A percentile compares a stretch with the other conserved stretches of the same genome.
phyloP scores from a whole-genome alignment of 2,888 invertebrate species.

The Seladonia tumulorum region DNA sequence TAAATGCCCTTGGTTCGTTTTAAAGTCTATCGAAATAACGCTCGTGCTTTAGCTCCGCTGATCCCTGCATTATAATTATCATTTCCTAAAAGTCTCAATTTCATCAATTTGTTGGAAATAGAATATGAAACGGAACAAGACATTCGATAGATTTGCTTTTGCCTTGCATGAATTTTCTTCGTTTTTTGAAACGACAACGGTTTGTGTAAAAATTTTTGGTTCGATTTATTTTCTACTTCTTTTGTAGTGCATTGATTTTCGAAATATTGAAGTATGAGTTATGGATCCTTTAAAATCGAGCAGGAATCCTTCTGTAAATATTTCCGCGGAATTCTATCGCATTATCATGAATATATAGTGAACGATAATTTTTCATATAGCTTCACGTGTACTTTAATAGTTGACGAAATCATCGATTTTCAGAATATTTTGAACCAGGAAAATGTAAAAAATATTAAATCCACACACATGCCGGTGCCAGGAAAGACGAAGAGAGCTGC shows the following conservation, averaged over 20 bases:
- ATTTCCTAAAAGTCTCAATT: not conserved
- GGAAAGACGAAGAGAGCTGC: constrained; percentile 82
- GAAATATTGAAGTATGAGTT: not conserved
- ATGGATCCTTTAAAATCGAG: not conserved
- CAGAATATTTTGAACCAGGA: constrained; percentile 80
- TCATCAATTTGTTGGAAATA: not conserved
- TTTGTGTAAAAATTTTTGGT: not conserved
- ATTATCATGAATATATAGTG: too few species aligned
- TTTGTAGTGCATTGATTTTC: not conserved
- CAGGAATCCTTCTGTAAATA: not conserved
- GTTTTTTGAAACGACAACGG: not conserved
- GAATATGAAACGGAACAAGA: not conserved
- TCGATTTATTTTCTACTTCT: not conserved
- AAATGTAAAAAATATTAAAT: constrained; percentile 77
- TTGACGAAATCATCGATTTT: constrained; percentile 41
- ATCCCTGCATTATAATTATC: not conserved
- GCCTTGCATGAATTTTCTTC: constrained; percentile 10
- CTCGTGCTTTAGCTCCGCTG: not conserved
- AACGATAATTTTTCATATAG: not conserved
- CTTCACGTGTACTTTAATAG: not conserved
- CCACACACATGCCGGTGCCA: constrained; percentile 58
- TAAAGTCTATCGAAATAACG: constrained; percentile 24
- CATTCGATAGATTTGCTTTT: not conserved
- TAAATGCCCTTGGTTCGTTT: constrained; percentile 73
- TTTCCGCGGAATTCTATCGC: constrained; percentile 5